Evolutionary conservation across 2,888 invertebrate species (phyloP).

Genomic region (Andrena bucephala): DNA sequence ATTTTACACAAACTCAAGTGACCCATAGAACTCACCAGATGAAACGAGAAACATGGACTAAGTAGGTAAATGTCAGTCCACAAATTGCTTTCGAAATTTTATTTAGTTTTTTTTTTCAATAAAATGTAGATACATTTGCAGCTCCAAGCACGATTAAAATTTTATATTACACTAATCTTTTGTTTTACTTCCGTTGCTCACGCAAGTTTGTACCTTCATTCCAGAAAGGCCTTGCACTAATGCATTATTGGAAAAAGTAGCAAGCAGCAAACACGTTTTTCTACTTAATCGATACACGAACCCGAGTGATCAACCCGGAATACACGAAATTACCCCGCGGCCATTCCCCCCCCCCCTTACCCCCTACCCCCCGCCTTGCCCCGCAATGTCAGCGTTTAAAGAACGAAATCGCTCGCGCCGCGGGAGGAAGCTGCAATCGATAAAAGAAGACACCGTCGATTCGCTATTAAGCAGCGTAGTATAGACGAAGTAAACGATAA

Average conservation of each 20-base stretch:
- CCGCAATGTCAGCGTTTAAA: conserved; percentile 19
- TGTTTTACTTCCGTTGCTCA: background rate
- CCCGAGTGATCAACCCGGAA: conserved; percentile 19
- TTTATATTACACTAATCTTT: background rate
- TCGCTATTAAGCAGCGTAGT: background rate
- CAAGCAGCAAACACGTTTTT: conserved; percentile 20
- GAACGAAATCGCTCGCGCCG: conserved; percentile 2
- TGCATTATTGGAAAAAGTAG: background rate
- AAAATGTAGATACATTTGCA: no score
- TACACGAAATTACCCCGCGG: conserved; percentile 28
- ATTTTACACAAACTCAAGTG: no score
- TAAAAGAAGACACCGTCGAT: background rate
- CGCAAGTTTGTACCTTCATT: background rate
- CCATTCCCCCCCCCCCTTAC: background rate
- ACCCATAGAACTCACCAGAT: no score
- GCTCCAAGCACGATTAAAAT: no score
- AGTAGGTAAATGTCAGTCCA: no score
- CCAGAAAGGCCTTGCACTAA: background rate
- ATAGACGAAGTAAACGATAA: conserved; percentile 5
- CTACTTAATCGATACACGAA: conserved; percentile 39
- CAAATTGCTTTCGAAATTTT: no score
- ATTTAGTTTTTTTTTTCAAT: no score
- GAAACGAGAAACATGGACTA: no score
- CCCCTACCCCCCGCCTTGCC: background rate
- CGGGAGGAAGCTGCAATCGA: background rate